These are phyloP conservation scores for Natator depressus DNA, from an alignment of 2,113 vertebrate species.

Conservation along the genomic window DNA sequence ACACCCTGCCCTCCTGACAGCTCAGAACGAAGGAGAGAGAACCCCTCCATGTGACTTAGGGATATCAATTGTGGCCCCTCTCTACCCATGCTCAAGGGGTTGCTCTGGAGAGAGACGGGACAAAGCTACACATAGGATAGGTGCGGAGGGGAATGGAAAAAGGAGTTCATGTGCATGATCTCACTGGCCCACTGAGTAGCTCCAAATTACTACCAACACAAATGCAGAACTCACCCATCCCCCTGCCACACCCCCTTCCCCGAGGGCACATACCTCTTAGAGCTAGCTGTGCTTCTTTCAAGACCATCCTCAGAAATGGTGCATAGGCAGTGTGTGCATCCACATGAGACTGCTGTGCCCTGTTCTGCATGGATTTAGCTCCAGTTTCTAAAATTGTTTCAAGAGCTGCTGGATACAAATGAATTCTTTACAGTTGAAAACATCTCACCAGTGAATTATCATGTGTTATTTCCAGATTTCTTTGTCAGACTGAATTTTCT, in stretches of 20 bases:
- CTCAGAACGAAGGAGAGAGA: neutral
- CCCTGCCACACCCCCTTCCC: neutral
- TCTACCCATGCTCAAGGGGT: neutral
- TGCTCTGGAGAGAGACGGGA: neutral
- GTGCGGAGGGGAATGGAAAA: neutral
- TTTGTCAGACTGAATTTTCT: neutral
- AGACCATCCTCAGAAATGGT: neutral
- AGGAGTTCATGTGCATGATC: neutral
- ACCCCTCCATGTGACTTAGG: neutral
- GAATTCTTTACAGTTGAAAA: neutral
- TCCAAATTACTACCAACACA: neutral
- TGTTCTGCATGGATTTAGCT: neutral
- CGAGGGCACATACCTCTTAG: accelerated
- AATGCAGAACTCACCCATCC: neutral
- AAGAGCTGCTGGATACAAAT: neutral
- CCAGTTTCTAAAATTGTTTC: neutral
- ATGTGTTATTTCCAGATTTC: neutral
- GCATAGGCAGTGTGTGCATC: neutral
- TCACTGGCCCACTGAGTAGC: neutral
- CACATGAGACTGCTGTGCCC: neutral
- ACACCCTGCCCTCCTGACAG: neutral
- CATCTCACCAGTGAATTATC: neutral
- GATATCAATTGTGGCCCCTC: neutral
- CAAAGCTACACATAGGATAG: neutral
- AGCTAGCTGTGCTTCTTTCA: neutral